These are phyloP conservation scores for Scaptomyza polygonia DNA, from an alignment of 2,888 invertebrate species.

Conservation along the genomic window DNA sequence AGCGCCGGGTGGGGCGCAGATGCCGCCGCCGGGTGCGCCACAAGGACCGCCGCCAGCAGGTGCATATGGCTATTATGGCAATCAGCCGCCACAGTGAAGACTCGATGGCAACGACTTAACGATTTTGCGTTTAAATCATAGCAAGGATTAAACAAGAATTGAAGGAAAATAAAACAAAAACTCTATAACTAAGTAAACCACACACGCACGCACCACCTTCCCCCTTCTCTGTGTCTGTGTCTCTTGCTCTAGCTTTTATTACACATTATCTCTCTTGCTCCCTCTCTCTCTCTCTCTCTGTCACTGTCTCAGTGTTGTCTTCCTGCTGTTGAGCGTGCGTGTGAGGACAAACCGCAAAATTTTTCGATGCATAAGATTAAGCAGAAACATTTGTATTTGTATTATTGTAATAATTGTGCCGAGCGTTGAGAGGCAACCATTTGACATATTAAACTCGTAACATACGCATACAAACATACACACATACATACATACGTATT, in stretches of 20 bases:
- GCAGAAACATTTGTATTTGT: slow-evolving; percentile 49
- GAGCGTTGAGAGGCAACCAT: slow-evolving; percentile 42
- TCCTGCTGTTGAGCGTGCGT: slow-evolving; percentile 2
- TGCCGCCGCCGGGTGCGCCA: slow-evolving; percentile 85
- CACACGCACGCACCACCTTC: slow-evolving; percentile 15
- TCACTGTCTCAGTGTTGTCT: neutral
- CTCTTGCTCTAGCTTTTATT: neutral
- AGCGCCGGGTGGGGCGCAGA: slow-evolving; percentile 85
- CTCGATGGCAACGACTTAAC: neutral
- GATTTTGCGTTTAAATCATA: neutral
- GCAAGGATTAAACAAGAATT: neutral
- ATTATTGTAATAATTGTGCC: slow-evolving; percentile 55
- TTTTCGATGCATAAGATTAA: slow-evolving; percentile 14
- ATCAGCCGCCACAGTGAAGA: slow-evolving; percentile 88
- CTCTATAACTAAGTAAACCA: neutral
- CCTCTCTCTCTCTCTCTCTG: neutral
- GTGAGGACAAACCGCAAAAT: slow-evolving; percentile 5
- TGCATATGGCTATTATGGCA: slow-evolving; percentile 91
- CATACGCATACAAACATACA: slow-evolving; percentile 33
- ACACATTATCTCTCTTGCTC: neutral
- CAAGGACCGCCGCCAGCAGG: slow-evolving; percentile 87
- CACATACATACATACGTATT: slow-evolving; percentile 5
- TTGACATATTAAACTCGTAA: slow-evolving; percentile 31
- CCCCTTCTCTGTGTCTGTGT: neutral
- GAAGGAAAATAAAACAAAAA: neutral